Evolutionary conservation across 53 echinoderm and acorn worm species (phyloP), one percentile per base, ranked within the genome.

Genomic region (Paracentrotus lividus): DNA sequence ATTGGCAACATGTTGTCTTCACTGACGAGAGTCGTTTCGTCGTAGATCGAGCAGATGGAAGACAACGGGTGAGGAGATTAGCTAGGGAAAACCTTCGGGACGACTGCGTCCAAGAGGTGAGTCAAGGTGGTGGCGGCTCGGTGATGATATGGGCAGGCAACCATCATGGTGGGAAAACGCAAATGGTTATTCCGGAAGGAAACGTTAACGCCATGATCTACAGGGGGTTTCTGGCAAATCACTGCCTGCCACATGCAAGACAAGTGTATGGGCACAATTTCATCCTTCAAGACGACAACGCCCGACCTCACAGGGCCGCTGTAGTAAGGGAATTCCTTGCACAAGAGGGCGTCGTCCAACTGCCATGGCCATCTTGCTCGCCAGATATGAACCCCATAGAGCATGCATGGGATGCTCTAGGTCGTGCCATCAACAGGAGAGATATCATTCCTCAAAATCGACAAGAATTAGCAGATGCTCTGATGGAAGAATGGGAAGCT

Each of bases 191-290:
- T 52, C 52, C 52, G 3, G 52, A 52, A n/a, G 76, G 38, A 93
- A 93, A 93, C 85, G 93, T 93, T 65, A 93, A 93, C 93, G 84
- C 93, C 84, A 65, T n/a, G 53, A 53, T 33, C 26, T 92, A 92
- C 78, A 42, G 55, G 77, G 93, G 81, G 31, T 12, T 88, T 8
- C 42, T 88, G 59, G 88, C 59, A 64, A 40, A 18, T 36, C 61
- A 88, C 61, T 59, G 61, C 24, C 88, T 88, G 67, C 68, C 69
- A 90, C 13, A 90, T 69, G 72, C 90, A 90, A 90, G 90, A 60
- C 59, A 24, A 24, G 42, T 64, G 64, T 43, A 89, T 24, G 42
- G 89, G 14, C 23, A 89, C 66, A 89, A 65, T 65, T 58, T 89
- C 89, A 42, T 65, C 43, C 89, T 89, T 65, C 66, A 89, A 45